Percentiles rank a stretch among this genome's conserved stretches.
Evolutionary conservation across 2,113 vertebrate genomes (phyloP).

Genomic region (Bucco capensis): DNA sequence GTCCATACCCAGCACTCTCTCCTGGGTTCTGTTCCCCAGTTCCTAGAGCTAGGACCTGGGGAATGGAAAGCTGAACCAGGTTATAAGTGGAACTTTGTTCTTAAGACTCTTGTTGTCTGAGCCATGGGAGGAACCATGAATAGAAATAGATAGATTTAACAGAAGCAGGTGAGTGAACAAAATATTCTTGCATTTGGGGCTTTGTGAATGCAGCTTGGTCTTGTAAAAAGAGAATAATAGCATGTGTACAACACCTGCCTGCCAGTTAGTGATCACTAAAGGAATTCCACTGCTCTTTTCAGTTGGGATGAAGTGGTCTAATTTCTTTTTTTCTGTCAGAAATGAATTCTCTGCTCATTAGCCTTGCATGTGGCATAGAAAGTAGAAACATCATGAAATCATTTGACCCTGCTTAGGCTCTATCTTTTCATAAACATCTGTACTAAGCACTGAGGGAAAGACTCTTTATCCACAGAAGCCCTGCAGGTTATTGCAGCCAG

Average conservation of each 20-base stretch:
- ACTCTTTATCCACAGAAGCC: not conserved
- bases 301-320: not conserved
- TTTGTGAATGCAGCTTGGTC: not conserved
- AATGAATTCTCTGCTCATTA: not conserved
- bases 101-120: not conserved
- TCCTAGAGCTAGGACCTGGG: not conserved
- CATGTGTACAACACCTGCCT: not conserved
- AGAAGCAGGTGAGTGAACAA: not conserved
- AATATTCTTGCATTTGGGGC: not conserved
- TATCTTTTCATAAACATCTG: not conserved
- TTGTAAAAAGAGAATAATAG: not conserved
- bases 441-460: not conserved
- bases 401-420: not conserved
- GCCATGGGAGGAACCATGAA: not conserved
- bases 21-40: no score
- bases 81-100: not conserved
- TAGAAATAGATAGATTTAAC: not conserved
- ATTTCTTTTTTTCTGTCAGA: not conserved
- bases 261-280: not conserved
- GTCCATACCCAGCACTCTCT: no score
- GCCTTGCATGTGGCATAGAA: not conserved
- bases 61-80: not conserved
- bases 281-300: not conserved
- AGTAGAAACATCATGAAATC: constrained; percentile 1
- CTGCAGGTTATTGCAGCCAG: not conserved